Conservation (phyloP, 2,113 vertebrate genomes). For the human region GRCh38 chr19:43634001-43634500, state of each 20-base stretch:
- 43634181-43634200: background rate
- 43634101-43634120: background rate
- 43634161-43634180: background rate
- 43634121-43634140: background rate
- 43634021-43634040: background rate
- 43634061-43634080: background rate
- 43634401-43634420: background rate
- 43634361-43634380: slow-evolving; percentile 68
- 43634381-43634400: background rate
- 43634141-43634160: background rate
- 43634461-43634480: slow-evolving; percentile 39
- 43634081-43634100: background rate
- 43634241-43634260: background rate
- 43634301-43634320: background rate
- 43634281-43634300: background rate
- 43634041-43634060: background rate
- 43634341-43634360: slow-evolving; percentile 70
- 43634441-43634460: background rate
- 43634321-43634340: background rate
- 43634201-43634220: background rate
- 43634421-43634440: slow-evolving; percentile 8
- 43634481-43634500: slow-evolving; percentile 73
- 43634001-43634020: background rate
- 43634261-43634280: background rate
- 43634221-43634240: background rate